Base-by-base conservation (phyloP, 2,797 vertebrate species). In the Parauchenoglanis ngamensis region DNA sequence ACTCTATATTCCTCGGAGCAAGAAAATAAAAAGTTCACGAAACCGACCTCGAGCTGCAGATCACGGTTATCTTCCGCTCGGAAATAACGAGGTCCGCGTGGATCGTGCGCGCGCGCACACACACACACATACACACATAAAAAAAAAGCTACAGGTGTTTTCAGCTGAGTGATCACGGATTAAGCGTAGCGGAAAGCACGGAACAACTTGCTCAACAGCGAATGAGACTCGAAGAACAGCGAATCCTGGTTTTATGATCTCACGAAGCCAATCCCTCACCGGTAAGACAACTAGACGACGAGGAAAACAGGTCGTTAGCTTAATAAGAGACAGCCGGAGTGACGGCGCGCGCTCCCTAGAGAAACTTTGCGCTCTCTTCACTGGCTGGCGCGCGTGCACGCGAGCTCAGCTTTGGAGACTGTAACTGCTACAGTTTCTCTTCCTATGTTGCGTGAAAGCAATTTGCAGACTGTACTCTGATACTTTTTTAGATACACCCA, bases 111-210 rank as follows among this genome's bases (percentile, higher is more conserved):
- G 72, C 17, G 7, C 56, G 59, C 77, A 23, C 77, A 10, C 23
- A 73, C 23, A 73, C 72, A 75, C 92, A 85, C 85, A 65, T 7
- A 4, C 56, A 17, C 28, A 6, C 25, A 35, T 3, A 59, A 1
- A 31, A 0, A 49, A 52, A 85, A 92, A 96, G 96, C 97, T 96
- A 98, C 97, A 98, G 97, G 97, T 98, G 97, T 96, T 93, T 94
- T 91, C 77, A 88, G 87, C 87, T 86, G 88, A 86, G 86, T 80
- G 90, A 79, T 89, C 84, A 83, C 88, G 81, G 88, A 84, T 87
- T 73, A 86, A 87, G 83, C 94, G 92, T 86, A 86, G 93, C 87
- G 92, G 86, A 84, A 63, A 87, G 93, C 92, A 94, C 92, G 80
- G 93, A 92, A 92, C 94, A 96, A 95, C 94, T 96, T 96, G 94